Percentiles rank a stretch among this genome's conserved stretches.
phyloP scores from a whole-genome alignment of 2,888 invertebrate genomes.

The Chorisops tibialis region DNA sequence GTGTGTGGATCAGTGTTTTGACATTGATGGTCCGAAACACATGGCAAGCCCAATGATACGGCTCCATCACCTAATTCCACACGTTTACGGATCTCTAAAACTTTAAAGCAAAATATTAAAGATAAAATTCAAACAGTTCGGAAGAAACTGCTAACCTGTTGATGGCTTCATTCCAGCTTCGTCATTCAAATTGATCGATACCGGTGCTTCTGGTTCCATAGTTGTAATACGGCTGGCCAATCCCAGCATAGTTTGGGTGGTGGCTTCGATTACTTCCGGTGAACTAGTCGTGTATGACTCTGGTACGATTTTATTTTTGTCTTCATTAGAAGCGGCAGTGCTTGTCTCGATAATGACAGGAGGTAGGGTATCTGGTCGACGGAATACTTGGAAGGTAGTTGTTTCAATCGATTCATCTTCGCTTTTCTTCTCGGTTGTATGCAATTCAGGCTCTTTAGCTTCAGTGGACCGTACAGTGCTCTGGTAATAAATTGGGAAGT shows the following conservation, averaged over 20 bases:
- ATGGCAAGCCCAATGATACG: conserved; percentile 74
- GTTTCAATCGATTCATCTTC: neutral
- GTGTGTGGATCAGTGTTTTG: conserved; percentile 75
- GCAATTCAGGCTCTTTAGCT: conserved; percentile 30
- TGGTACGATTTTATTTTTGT: conserved; percentile 34
- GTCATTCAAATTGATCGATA: conserved; percentile 40
- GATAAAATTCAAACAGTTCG: neutral
- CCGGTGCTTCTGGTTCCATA: conserved; percentile 53
- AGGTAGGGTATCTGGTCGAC: neutral
- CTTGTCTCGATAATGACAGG: conserved; percentile 42
- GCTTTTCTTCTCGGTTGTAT: neutral
- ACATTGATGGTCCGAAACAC: conserved; percentile 74
- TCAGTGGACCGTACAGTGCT: neutral
- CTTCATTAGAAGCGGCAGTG: conserved; percentile 43
- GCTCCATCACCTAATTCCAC: conserved; percentile 51
- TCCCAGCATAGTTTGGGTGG: conserved; percentile 50
- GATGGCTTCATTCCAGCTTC: conserved; percentile 36
- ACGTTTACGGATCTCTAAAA: conserved; percentile 47
- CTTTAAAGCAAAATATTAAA: conserved; percentile 2
- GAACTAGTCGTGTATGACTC: conserved; percentile 17
- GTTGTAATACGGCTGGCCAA: conserved; percentile 52
- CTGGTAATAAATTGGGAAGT: neutral
- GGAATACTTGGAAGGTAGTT: neutral
- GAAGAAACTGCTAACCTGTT: conserved; percentile 6
- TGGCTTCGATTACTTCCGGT: conserved; percentile 35